Conservation (phyloP, 2,888 invertebrate species). For the Papilio protenor region DNA sequence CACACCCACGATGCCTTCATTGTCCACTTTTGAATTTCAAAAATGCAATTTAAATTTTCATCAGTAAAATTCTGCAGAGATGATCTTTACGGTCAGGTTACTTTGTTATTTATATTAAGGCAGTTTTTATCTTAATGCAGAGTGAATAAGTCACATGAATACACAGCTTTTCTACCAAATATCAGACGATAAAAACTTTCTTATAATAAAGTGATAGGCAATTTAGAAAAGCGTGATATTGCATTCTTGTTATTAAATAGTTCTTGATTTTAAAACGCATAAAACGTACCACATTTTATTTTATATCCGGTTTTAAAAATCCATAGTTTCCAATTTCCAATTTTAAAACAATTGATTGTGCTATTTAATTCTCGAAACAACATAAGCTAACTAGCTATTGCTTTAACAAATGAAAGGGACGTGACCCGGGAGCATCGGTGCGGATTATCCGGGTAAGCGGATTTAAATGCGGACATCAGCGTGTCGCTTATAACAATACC, state of each 20-base stretch:
- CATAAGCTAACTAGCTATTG: slow-evolving; percentile 33
- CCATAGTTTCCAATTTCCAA: neutral
- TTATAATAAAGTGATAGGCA: neutral
- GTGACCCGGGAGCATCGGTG: slow-evolving; percentile 45
- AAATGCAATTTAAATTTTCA: slow-evolving; percentile 48
- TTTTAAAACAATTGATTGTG: neutral
- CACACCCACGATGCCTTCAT: slow-evolving; percentile 60
- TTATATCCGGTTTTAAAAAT: neutral
- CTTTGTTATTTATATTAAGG: neutral
- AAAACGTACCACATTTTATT: neutral
- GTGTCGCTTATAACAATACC: slow-evolving; percentile 40
- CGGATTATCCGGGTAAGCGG: slow-evolving; percentile 48
- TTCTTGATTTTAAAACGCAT: neutral
- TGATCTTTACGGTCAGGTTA: neutral
- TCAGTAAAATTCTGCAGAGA: neutral
- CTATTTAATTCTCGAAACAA: neutral
- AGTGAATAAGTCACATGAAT: neutral
- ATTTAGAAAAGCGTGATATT: no score
- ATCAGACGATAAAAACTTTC: no score
- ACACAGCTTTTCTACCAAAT: neutral
- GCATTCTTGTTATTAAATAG: neutral
- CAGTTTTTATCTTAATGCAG: neutral
- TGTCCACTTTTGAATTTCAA: slow-evolving; percentile 53
- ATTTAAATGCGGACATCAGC: slow-evolving; percentile 41
- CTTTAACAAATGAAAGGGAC: slow-evolving; percentile 42